phyloP scores from a whole-genome alignment of 2,113 vertebrate genomes.

The Choloepus hoffmanni region DNA sequence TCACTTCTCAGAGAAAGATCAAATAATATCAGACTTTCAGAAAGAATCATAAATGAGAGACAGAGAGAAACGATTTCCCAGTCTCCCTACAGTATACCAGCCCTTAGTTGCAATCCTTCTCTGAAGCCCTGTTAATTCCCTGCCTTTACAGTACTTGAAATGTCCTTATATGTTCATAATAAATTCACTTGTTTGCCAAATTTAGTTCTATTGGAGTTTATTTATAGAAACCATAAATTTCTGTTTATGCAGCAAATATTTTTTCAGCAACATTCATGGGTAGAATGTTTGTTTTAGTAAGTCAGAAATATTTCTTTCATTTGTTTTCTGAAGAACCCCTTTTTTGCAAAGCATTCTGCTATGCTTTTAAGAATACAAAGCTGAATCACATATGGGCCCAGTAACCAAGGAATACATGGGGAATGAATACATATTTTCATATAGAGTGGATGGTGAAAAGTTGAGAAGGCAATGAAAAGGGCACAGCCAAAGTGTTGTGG shows the following conservation, averaged over 20 bases:
- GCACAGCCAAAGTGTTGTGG: neutral
- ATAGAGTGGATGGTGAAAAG: neutral
- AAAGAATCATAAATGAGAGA: neutral
- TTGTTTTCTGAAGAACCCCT: neutral
- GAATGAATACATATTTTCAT: neutral
- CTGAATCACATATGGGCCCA: neutral
- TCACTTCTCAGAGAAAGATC: neutral
- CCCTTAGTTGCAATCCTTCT: neutral
- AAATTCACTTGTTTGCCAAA: neutral
- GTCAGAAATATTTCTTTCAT: neutral
- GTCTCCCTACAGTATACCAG: neutral
- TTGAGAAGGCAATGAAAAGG: neutral
- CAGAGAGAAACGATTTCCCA: neutral
- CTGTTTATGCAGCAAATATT: slow-evolving; percentile 27
- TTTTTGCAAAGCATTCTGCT: neutral
- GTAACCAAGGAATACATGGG: neutral
- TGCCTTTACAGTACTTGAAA: neutral
- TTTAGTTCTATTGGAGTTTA: neutral
- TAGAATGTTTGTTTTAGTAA: neutral
- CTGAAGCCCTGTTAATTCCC: neutral
- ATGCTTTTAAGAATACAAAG: neutral
- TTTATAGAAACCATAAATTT: slow-evolving; percentile 22
- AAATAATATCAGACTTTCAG: neutral
- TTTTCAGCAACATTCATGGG: slow-evolving; percentile 3
- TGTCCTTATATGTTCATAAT: neutral